Evolutionary conservation across 2,888 invertebrate species (phyloP).

Genomic region (Dicyrtomina minuta): DNA sequence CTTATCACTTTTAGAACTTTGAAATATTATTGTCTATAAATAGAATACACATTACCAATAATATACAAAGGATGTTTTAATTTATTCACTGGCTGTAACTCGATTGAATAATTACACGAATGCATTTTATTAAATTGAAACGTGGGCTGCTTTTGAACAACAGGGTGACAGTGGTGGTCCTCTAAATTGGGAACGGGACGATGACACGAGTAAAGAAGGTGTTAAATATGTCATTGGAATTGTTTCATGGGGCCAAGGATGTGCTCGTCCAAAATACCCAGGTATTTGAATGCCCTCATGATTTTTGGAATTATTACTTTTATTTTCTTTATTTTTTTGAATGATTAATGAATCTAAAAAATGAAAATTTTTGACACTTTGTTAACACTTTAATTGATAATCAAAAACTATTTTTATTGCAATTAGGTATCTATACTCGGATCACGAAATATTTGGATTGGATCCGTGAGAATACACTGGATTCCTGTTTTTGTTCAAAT

Average conservation of each 20-base stretch:
- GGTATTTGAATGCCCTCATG: too few relatives aligned
- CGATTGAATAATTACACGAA: too few relatives aligned
- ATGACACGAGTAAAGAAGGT: constrained; percentile 60
- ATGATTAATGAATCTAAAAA: too few relatives aligned
- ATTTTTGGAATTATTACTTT: too few relatives aligned
- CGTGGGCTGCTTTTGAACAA: too few relatives aligned
- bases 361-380: too few relatives aligned
- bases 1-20: background rate
- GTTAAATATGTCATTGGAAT: constrained; percentile 68
- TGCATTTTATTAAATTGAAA: too few relatives aligned
- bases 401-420: too few relatives aligned
- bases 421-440: constrained; percentile 47
- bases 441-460: constrained; percentile 53
- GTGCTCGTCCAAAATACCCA: constrained; percentile 41
- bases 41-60: background rate
- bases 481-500: constrained; percentile 52
- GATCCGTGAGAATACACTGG: constrained; percentile 51
- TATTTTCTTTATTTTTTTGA: too few relatives aligned
- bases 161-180: constrained; percentile 57
- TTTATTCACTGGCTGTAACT: too few relatives aligned
- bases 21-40: background rate
- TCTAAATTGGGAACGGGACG: constrained; percentile 61
- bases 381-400: too few relatives aligned
- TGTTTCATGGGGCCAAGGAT: constrained; percentile 53
- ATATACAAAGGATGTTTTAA: background rate